These are phyloP conservation scores for Brenthis hecate DNA, from an alignment of 2,888 invertebrate genomes.

Conservation along the genomic window DNA sequence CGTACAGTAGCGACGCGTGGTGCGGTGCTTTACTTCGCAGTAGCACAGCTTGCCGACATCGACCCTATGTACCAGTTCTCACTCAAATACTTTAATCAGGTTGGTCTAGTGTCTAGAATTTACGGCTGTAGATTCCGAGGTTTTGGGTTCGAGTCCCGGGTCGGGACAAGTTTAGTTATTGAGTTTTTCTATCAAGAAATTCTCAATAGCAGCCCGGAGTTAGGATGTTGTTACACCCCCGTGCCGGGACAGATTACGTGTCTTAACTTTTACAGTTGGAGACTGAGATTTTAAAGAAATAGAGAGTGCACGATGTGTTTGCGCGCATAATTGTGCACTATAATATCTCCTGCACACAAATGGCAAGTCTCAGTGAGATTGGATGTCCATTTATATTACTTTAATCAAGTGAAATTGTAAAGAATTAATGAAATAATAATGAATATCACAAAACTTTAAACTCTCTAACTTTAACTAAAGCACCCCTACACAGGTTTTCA, in stretches of 20 bases:
- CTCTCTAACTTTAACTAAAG: not conserved
- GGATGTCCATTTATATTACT: not conserved
- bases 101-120: not conserved
- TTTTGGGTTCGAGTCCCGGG: too few relatives aligned
- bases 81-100: constrained; percentile 90
- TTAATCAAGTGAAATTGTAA: too few relatives aligned
- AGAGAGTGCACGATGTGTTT: not conserved
- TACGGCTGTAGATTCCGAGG: not conserved
- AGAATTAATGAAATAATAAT: too few relatives aligned
- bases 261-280: too few relatives aligned
- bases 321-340: not conserved
- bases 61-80: constrained; percentile 99
- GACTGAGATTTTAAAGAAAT: too few relatives aligned
- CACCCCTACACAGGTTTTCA: constrained; percentile 85
- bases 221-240: too few relatives aligned
- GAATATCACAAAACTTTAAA: too few relatives aligned
- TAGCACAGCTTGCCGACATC: constrained; percentile 92
- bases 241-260: too few relatives aligned
- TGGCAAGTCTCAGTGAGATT: not conserved
- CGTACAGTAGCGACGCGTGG: constrained; percentile 93
- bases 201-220: too few relatives aligned
- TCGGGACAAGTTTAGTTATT: too few relatives aligned
- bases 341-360: not conserved
- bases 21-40: constrained; percentile 94
- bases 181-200: too few relatives aligned